Evolutionary conservation across 2,888 invertebrate species (phyloP).

Genomic region (Leptogaster cylindrica): DNA sequence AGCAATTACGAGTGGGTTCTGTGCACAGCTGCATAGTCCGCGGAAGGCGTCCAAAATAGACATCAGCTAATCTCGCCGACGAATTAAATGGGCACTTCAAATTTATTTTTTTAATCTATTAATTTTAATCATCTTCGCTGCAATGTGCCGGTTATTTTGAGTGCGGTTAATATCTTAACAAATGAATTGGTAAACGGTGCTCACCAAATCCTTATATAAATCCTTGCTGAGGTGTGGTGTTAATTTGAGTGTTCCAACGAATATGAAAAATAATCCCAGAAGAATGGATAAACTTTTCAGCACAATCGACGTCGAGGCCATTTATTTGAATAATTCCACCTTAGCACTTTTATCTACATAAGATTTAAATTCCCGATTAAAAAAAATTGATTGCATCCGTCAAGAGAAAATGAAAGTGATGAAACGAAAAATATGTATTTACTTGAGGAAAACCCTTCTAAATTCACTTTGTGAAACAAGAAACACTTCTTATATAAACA

Average conservation of each 20-base stretch:
- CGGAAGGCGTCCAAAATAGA: constrained; percentile 1
- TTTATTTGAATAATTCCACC: constrained; percentile 14
- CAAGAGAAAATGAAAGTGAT: no score
- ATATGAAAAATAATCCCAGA: constrained; percentile 92
- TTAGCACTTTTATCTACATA: neutral
- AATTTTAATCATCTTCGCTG: no score
- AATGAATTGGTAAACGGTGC: neutral
- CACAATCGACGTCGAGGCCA: constrained; percentile 72
- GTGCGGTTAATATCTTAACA: neutral
- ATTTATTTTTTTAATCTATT: no score
- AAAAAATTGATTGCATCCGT: no score
- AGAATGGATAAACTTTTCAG: constrained; percentile 89
- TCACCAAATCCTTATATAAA: constrained; percentile 94
- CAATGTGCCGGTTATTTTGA: no score
- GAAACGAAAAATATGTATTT: no score
- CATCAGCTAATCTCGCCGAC: neutral
- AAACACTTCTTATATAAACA: constrained; percentile 14
- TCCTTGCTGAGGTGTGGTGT: constrained; percentile 92
- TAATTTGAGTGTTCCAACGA: constrained; percentile 91
- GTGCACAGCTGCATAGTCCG: no score
- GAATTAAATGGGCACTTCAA: no score
- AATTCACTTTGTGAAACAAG: neutral
- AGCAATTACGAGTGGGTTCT: no score
- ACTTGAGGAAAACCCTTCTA: constrained; percentile 1
- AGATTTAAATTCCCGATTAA: constrained; percentile 1